phyloP scores from a whole-genome alignment of 2,888 invertebrate species.

The Ornithoptera priamus region DNA sequence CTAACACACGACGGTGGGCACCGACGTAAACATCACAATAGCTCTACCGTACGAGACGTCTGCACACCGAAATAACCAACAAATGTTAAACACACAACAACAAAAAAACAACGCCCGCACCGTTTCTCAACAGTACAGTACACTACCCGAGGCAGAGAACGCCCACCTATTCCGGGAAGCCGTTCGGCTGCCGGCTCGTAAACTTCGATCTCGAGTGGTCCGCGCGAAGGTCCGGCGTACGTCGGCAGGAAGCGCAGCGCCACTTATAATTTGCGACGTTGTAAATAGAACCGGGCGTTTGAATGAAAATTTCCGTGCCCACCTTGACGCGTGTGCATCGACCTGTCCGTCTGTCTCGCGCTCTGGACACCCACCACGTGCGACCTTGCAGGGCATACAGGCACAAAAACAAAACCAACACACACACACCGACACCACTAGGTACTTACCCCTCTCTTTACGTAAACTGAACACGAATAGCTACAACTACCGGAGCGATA shows the following conservation, averaged over 20 bases:
- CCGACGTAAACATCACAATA: constrained; percentile 63
- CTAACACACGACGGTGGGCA: constrained; percentile 72
- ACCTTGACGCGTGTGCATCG: constrained; percentile 74
- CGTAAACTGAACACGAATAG: constrained; percentile 30
- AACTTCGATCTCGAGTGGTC: constrained; percentile 41
- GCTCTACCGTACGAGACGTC: constrained; percentile 33
- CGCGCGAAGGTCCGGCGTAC: constrained; percentile 60
- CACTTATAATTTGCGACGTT: constrained; percentile 66
- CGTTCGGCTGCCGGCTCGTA: constrained; percentile 38
- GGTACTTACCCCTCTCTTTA: constrained; percentile 48
- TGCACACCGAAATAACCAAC: constrained; percentile 33
- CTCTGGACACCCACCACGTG: constrained; percentile 56
- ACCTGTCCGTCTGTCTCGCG: constrained; percentile 70
- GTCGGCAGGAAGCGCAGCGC: constrained; percentile 69
- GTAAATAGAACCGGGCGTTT: constrained; percentile 72
- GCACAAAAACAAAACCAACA: constrained; percentile 55
- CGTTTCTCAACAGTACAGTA: constrained; percentile 41
- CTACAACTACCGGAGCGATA: constrained; percentile 26
- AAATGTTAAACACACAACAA: constrained; percentile 33
- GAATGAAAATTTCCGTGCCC: constrained; percentile 73
- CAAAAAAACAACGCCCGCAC: constrained; percentile 32
- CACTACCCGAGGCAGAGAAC: constrained; percentile 46
- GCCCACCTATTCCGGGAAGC: constrained; percentile 55
- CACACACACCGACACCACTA: constrained; percentile 36
- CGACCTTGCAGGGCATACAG: constrained; percentile 69